Evolutionary conservation across 2,797 vertebrate genomes (phyloP), one percentile per base, ranked within the genome.

Genomic region (Sebastes wilsoni): DNA sequence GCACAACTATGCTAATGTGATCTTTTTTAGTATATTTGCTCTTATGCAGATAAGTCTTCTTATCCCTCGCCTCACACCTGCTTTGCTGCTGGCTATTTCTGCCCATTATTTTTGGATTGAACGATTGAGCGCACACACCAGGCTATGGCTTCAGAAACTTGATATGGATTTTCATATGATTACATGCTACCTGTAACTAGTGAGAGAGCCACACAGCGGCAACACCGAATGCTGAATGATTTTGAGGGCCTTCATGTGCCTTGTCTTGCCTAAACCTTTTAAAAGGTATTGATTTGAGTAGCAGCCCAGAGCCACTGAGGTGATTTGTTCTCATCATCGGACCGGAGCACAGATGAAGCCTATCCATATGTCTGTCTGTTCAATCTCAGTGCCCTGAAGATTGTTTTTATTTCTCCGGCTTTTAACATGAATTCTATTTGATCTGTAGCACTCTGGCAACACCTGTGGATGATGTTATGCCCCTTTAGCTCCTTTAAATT

Each of bases 251-350:
- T 75, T 80, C 75, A 67, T 72, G 66, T 72, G 55, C 38, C 81
- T 83, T 84, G 67, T 89, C 82, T 54, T 54, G 49, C 20, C 49
- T 89, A 81, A 89, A 77, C 66, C 82, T 75, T 85, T 87, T 86
- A 87, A 89, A 85, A 69, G 68, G 28, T 87, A 89, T 88, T 85
- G 83, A 91, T 88, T 80, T 70, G 22, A 86, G 60, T 61, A 75
- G 82, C 71, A 83, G 81, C 89, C 80, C 18, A 1, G 8, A 60
- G 83, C n/a, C 62, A 82, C 72, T 55, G 71, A 74, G 52, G 84
- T 69, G 72, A 88, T 87, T 85, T 85, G 56, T 78, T 87, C 72
- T 82, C 59, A 86, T 89, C 71, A 60, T 73, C 42, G 9, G 66
- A 84, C 77, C 62, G 18, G 64, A 85, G 73, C 61, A n/a, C 66